Evolutionary conservation across 2,797 vertebrate genomes (phyloP).

Genomic region (Sebastes reedi): DNA sequence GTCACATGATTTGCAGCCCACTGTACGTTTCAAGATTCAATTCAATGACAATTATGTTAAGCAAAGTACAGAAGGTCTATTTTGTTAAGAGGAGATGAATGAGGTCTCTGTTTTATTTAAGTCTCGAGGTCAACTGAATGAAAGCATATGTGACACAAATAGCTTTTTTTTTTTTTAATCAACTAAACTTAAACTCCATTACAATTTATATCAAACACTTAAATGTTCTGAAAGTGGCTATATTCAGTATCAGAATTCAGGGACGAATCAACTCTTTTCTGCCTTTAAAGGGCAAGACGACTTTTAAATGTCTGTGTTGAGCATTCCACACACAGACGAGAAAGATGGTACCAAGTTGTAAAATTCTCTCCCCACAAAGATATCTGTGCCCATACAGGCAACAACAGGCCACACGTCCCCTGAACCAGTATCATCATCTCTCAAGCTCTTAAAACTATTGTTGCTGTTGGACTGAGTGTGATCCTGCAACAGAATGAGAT

Average conservation of each 20-base stretch:
- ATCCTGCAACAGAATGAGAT: constrained; percentile 9
- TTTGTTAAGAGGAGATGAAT: background rate
- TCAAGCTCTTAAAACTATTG: constrained; percentile 13
- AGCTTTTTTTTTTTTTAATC: background rate
- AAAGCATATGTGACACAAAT: background rate
- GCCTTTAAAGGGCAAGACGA: constrained; percentile 63
- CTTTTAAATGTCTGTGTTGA: constrained; percentile 70
- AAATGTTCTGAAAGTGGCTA: background rate
- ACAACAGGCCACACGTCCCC: constrained; percentile 37
- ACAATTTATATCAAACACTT: background rate
- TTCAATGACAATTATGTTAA: constrained; percentile 9
- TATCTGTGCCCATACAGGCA: constrained; percentile 49
- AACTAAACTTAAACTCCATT: background rate
- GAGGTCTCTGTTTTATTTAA: background rate
- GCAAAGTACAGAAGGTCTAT: background rate
- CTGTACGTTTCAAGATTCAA: constrained; percentile 7
- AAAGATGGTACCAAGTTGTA: constrained; percentile 79
- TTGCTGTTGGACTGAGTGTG: constrained; percentile 6
- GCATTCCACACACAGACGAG: constrained; percentile 76
- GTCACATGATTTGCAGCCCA: constrained; percentile 14
- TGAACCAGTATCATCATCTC: constrained; percentile 8
- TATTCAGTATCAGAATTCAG: background rate
- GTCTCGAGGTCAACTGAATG: background rate
- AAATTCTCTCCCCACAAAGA: constrained; percentile 74
- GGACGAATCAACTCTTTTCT: constrained; percentile 14